These are phyloP conservation scores for Luscinia luscinia DNA, from an alignment of 2,797 vertebrate genomes.

Conservation along the genomic window DNA sequence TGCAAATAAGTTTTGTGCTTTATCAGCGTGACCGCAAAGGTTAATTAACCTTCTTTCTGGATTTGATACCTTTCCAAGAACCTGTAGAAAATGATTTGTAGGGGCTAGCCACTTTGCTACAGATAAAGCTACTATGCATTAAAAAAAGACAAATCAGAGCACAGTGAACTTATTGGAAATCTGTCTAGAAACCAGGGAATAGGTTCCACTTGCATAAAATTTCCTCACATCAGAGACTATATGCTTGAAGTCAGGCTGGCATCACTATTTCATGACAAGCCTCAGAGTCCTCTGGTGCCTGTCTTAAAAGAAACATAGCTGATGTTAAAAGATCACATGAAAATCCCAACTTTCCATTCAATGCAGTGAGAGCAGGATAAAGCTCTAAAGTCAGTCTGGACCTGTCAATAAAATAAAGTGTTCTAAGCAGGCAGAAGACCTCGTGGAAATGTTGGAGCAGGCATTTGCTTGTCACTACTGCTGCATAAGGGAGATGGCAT, in stretches of 20 bases:
- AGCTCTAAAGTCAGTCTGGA: background rate
- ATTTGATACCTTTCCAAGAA: conserved; percentile 36
- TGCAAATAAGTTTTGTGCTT: conserved; percentile 41
- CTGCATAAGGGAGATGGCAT: background rate
- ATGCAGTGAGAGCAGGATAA: background rate
- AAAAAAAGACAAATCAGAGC: background rate
- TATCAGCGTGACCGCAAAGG: conserved; percentile 16
- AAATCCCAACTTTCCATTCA: background rate
- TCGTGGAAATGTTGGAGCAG: background rate
- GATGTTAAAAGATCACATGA: background rate
- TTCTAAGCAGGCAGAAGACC: background rate
- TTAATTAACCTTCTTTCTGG: conserved; percentile 41
- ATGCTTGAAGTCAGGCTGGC: background rate
- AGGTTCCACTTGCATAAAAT: background rate
- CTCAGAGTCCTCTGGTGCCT: background rate
- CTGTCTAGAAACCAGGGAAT: background rate
- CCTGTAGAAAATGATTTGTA: conserved; percentile 16
- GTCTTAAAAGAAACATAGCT: background rate
- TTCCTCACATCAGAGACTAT: background rate
- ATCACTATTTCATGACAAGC: background rate
- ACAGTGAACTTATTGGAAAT: background rate
- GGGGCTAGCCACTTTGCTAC: background rate
- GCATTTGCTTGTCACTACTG: background rate
- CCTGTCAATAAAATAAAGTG: background rate
- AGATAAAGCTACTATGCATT: background rate